Evolutionary conservation across 2,113 vertebrate species (phyloP).

Genomic region (Danio rerio): GRCz12tu NC_133177.1:33433001-33433500

Average conservation of each 20-base stretch:
- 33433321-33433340: slow-evolving; percentile 99
- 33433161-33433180: slow-evolving; percentile 9
- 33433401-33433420: slow-evolving; percentile 95
- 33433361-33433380: slow-evolving; percentile 98
- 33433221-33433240: not conserved
- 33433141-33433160: not conserved
- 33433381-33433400: slow-evolving; percentile 98
- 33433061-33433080: slow-evolving; percentile 96
- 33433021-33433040: slow-evolving; percentile 96
- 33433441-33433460: not conserved
- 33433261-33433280: slow-evolving; percentile 10
- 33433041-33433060: slow-evolving; percentile 89
- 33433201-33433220: not conserved
- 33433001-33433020: slow-evolving; percentile 97
- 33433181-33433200: not conserved
- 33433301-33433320: slow-evolving; percentile 89
- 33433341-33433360: slow-evolving; percentile 97
- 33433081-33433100: slow-evolving; percentile 91
- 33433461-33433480: not conserved
- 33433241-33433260: not conserved
- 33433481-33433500: not conserved
- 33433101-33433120: slow-evolving; percentile 98
- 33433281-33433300: slow-evolving; percentile 60
- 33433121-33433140: slow-evolving; percentile 87
- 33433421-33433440: not conserved